These are phyloP conservation scores for Serrognathus titanus DNA, from an alignment of 2,888 invertebrate species.

Conservation along the genomic window DNA sequence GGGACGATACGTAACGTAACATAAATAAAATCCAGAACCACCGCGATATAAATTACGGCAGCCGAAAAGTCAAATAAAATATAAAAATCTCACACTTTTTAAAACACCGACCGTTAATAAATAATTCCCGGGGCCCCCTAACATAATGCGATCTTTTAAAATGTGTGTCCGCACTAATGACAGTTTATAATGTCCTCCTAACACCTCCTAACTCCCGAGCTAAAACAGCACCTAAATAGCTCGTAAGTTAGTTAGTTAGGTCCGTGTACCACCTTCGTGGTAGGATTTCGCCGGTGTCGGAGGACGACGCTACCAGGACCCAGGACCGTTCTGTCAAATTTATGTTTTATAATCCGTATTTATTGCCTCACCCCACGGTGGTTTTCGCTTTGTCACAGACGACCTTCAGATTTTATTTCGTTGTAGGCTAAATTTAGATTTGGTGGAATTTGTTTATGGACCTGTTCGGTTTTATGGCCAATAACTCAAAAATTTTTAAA, in stretches of 20 bases:
- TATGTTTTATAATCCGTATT: conserved; percentile 38
- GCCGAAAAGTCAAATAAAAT: conserved; percentile 15
- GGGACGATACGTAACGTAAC: too few species aligned
- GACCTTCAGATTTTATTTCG: conserved; percentile 28
- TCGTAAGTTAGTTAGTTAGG: conserved; percentile 16
- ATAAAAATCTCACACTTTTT: conserved; percentile 12
- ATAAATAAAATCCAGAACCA: too few species aligned
- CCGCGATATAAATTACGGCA: conserved; percentile 10
- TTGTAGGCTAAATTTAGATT: conserved; percentile 29
- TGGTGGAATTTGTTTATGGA: conserved; percentile 27
- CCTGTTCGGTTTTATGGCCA: conserved; percentile 27
- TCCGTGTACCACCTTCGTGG: conserved; percentile 5
- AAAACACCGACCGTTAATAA: conserved; percentile 18
- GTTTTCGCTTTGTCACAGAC: conserved; percentile 25
- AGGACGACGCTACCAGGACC: conserved; percentile 13
- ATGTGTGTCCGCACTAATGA: conserved; percentile 23
- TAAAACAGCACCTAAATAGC: conserved; percentile 23
- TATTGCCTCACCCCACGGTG: conserved; percentile 33
- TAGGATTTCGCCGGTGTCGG: conserved; percentile 1
- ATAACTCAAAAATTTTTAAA: conserved; percentile 28
- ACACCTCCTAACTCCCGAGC: conserved; percentile 5
- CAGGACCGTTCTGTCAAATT: conserved; percentile 36
- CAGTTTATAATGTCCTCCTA: conserved; percentile 23
- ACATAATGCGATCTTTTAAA: conserved; percentile 18
- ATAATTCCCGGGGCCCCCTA: conserved; percentile 9